These are phyloP conservation scores for Helarctos malayanus DNA, from an alignment of 2,797 vertebrate genomes.

Conservation along the genomic window DNA sequence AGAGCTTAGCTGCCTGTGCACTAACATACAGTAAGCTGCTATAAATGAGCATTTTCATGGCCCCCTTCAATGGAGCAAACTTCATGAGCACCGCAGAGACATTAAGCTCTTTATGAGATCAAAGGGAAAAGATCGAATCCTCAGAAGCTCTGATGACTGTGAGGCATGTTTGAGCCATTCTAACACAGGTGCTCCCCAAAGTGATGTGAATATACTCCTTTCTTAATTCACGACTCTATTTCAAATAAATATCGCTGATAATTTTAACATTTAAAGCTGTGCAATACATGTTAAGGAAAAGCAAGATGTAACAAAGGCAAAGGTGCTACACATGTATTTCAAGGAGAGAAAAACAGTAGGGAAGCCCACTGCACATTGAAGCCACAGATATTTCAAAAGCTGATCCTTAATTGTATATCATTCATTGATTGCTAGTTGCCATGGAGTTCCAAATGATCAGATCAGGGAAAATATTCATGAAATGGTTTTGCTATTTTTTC, in stretches of 20 bases:
- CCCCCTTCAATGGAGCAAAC: not conserved
- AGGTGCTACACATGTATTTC: not conserved
- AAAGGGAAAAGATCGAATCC: not conserved
- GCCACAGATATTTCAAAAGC: not conserved
- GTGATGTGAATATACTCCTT: not conserved
- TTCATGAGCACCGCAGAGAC: not conserved
- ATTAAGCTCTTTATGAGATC: not conserved
- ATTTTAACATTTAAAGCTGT: not conserved
- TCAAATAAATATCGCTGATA: not conserved
- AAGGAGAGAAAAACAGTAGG: not conserved
- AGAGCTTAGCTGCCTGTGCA: not conserved
- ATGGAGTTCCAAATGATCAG: not conserved
- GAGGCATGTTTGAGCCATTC: not conserved
- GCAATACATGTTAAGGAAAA: not conserved
- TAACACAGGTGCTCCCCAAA: not conserved
- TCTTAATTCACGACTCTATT: not conserved
- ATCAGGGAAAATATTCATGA: not conserved
- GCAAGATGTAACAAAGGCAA: not conserved
- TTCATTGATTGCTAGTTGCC: constrained; percentile 48
- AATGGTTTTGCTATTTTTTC: not conserved
- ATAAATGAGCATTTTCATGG: not conserved
- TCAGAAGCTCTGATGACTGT: not conserved
- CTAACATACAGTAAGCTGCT: not conserved
- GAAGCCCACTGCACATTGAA: not conserved
- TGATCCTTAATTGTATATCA: not conserved